A percentile compares a stretch with the other conserved stretches of the same genome.
phyloP scores from a whole-genome alignment of 2,888 invertebrate species.

The Agelastica alni region DNA sequence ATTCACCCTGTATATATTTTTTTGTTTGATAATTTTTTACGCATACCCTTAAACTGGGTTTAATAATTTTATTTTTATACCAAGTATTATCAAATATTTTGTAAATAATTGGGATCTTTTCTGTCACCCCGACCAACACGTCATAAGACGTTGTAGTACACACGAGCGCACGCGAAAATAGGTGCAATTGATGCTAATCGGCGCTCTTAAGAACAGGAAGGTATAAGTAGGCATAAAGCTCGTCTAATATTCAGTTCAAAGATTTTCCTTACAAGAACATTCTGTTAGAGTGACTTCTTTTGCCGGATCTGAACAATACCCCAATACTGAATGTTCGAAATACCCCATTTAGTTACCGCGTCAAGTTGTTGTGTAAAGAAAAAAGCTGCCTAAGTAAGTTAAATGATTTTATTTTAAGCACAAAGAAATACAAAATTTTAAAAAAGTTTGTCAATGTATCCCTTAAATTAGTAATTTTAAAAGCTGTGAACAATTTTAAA shows the following conservation, averaged over 20 bases:
- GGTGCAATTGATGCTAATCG: not conserved
- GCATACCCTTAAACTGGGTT: too few relatives aligned
- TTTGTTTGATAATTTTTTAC: too few relatives aligned
- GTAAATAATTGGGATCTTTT: not conserved
- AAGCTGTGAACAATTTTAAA: too few relatives aligned
- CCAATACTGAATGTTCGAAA: constrained; percentile 3
- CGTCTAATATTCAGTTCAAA: constrained; percentile 28
- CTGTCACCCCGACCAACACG: not conserved
- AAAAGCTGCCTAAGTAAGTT: not conserved
- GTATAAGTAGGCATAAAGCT: constrained; percentile 30
- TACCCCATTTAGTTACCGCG: not conserved
- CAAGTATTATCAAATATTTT: too few relatives aligned
- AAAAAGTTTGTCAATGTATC: too few relatives aligned
- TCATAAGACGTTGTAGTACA: too few relatives aligned
- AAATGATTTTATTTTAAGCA: not conserved
- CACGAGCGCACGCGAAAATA: constrained; percentile 2
- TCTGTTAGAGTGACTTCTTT: constrained; percentile 5
- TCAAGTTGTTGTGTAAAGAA: not conserved
- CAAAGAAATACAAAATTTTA: too few relatives aligned
- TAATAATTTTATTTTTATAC: too few relatives aligned
- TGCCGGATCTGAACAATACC: not conserved
- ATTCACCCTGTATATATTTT: too few relatives aligned
- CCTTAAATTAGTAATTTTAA: too few relatives aligned
- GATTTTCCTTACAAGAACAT: constrained; percentile 24
- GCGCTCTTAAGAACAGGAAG: constrained; percentile 16